Percentiles rank a stretch among this genome's conserved stretches.
Evolutionary conservation across 2,113 vertebrate species (phyloP).

Genomic region (Stegastes partitus): DNA sequence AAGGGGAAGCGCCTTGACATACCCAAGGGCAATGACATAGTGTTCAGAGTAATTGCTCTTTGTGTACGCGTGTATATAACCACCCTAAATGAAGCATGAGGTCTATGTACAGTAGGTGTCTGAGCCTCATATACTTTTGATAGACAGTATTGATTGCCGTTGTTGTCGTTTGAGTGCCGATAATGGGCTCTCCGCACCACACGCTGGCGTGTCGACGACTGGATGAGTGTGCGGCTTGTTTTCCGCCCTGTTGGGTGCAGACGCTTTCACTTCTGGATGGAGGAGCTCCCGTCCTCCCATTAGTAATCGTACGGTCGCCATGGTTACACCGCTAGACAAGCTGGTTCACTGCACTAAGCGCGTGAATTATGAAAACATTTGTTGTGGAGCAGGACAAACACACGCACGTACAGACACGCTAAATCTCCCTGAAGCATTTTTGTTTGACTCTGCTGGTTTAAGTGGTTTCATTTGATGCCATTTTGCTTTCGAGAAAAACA

Average conservation of each 20-base stretch:
- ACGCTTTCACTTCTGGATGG: constrained; percentile 64
- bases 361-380: constrained; percentile 73
- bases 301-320: constrained; percentile 64
- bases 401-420: background rate
- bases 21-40: background rate
- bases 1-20: background rate
- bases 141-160: constrained; percentile 37
- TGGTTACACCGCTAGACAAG: constrained; percentile 62
- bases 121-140: constrained; percentile 14
- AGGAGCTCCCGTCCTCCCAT: constrained; percentile 52
- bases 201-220: constrained; percentile 21
- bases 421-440: constrained; percentile 20
- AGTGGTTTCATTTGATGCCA: constrained; percentile 22
- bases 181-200: constrained; percentile 29
- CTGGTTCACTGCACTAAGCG: constrained; percentile 60
- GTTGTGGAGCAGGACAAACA: constrained; percentile 49
- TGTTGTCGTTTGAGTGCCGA: constrained; percentile 26
- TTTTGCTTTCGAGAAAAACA: constrained; percentile 54
- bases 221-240: constrained; percentile 47
- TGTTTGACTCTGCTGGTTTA: constrained; percentile 21
- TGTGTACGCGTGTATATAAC: background rate
- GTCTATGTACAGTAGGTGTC: background rate
- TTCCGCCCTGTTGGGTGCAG: constrained; percentile 63
- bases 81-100: background rate
- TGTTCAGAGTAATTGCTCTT: background rate